phyloP scores from a whole-genome alignment of 1,140 invertebrate genomes.

The Rhagoletis pomonella region DNA sequence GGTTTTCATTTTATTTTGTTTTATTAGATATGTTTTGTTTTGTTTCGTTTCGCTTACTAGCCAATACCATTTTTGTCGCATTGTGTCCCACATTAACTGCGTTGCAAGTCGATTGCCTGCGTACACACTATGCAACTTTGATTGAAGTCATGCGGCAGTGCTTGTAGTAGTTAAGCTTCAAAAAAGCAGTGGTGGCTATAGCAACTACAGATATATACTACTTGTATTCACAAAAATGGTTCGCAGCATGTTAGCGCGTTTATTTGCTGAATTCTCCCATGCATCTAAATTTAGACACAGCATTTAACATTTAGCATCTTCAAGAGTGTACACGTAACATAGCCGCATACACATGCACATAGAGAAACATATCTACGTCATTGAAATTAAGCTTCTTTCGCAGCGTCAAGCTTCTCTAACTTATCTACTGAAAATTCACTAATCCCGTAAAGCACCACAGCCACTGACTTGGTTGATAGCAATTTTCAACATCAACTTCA shows the following conservation, averaged over 20 bases:
- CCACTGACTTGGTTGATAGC: not conserved
- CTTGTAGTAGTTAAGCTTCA: not conserved
- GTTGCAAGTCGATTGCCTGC: not conserved
- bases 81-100: conserved; percentile 40
- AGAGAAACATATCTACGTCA: too few species aligned
- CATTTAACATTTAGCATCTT: conserved; percentile 30
- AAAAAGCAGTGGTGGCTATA: not conserved
- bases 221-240: conserved; percentile 33
- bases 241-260: not conserved
- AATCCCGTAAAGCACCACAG: conserved; percentile 7
- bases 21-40: too few species aligned
- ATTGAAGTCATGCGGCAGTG: not conserved
- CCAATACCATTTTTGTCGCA: conserved; percentile 30
- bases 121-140: not conserved
- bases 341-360: too few species aligned
- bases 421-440: not conserved
- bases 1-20: too few species aligned
- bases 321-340: not conserved
- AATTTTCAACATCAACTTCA: conserved; percentile 34
- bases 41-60: conserved; percentile 13
- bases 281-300: conserved; percentile 34
- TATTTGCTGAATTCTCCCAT: conserved; percentile 3
- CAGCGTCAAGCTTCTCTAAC: not conserved
- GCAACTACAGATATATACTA: conserved; percentile 1
- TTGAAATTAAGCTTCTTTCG: not conserved